Evolutionary conservation across 2,113 vertebrate genomes (phyloP).

Genomic region (Psittacus erithacus): DNA sequence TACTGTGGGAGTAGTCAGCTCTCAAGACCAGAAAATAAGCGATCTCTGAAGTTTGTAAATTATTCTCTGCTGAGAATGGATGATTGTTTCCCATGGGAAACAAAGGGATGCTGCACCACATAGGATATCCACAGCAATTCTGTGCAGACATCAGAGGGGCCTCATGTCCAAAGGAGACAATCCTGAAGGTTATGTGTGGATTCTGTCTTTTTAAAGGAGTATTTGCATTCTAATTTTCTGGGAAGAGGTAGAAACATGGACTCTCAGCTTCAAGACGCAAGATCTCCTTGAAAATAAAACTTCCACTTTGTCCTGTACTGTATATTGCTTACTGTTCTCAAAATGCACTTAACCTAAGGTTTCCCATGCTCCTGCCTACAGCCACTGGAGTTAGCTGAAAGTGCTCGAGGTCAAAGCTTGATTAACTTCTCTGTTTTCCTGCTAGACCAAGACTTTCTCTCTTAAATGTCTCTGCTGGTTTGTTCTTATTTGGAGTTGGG

Average conservation of each 20-base stretch:
- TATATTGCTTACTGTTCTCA: neutral
- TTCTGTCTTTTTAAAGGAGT: neutral
- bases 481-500: neutral
- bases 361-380: neutral
- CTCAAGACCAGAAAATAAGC: neutral
- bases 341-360: neutral
- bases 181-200: neutral
- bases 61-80: neutral
- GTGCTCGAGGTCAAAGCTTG: neutral
- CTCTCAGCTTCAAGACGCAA: neutral
- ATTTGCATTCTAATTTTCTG: neutral
- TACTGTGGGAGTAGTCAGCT: neutral
- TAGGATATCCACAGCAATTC: neutral
- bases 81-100: neutral
- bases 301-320: neutral
- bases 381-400: neutral
- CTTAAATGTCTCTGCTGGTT: neutral
- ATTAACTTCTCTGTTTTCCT: neutral
- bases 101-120: neutral
- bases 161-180: neutral
- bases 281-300: neutral
- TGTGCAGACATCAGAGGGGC: neutral
- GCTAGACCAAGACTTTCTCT: neutral
- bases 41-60: neutral
- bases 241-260: neutral